phyloP scores from a whole-genome alignment of 2,888 invertebrate species.

The Anorthoa munda region DNA sequence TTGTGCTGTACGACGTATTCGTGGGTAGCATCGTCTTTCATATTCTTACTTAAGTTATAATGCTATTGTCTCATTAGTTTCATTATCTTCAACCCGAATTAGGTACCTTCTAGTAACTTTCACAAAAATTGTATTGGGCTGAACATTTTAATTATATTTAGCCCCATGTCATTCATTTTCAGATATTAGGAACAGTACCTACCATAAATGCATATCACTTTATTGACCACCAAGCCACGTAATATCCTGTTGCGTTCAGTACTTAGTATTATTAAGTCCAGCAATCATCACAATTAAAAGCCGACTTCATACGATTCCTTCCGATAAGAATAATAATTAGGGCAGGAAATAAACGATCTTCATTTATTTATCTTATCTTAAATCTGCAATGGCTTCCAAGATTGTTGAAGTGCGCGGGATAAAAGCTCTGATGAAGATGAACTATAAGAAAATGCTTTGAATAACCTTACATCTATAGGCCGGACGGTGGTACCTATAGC shows the following conservation, averaged over 20 bases:
- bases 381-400: slow-evolving; percentile 18
- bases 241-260: neutral
- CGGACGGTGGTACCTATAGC: neutral
- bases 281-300: slow-evolving; percentile 1
- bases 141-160: too few relatives aligned
- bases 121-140: neutral
- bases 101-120: neutral
- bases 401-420: neutral
- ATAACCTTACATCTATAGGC: neutral
- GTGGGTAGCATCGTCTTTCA: neutral
- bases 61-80: neutral
- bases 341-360: slow-evolving; percentile 11
- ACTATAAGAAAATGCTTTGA: neutral
- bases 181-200: too few relatives aligned
- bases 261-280: neutral
- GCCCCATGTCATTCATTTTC: neutral
- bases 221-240: neutral
- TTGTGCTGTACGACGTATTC: neutral
- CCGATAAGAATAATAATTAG: neutral
- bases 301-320: neutral
- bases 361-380: slow-evolving; percentile 20
- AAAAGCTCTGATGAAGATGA: neutral
- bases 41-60: neutral
- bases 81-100: neutral
- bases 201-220: neutral